A percentile compares a stretch with the other conserved stretches of the same genome.
phyloP scores from a whole-genome alignment of 2,113 vertebrate genomes.

The Neofelis nebulosa region DNA sequence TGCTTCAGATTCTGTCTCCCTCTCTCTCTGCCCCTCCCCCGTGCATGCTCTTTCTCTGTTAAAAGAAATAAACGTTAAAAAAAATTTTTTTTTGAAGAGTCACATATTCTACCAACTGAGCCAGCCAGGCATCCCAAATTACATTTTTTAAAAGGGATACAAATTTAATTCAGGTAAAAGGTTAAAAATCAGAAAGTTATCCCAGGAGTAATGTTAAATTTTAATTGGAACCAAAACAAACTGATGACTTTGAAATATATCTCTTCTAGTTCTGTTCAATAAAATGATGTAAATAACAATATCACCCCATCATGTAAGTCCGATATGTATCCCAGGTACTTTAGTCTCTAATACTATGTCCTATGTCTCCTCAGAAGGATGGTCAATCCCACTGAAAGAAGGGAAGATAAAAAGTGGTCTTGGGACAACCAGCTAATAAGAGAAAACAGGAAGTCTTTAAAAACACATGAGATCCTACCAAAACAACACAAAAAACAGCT shows the following conservation, averaged over 20 bases:
- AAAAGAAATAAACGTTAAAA: no score
- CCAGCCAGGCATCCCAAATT: neutral
- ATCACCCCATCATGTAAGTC: neutral
- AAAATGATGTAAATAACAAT: neutral
- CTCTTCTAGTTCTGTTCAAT: conserved; percentile 22
- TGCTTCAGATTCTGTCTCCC: no score
- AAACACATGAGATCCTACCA: neutral
- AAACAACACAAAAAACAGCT: neutral
- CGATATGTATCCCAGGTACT: neutral
- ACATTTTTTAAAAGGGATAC: neutral
- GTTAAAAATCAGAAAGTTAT: neutral
- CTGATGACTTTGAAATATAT: neutral
- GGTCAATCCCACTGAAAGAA: neutral
- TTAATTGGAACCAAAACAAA: conserved; percentile 22
- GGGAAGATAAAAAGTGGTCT: neutral
- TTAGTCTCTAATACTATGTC: neutral
- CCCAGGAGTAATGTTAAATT: neutral
- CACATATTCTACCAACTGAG: neutral
- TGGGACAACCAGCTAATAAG: neutral
- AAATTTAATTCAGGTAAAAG: neutral
- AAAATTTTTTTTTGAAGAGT: neutral
- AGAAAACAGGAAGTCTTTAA: conserved; percentile 2
- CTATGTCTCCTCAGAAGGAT: neutral
- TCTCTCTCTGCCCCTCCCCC: no score
- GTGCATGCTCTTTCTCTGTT: no score